Conservation (phyloP, 1,140 invertebrate species). For the Brevipalpus yothersi region DNA sequence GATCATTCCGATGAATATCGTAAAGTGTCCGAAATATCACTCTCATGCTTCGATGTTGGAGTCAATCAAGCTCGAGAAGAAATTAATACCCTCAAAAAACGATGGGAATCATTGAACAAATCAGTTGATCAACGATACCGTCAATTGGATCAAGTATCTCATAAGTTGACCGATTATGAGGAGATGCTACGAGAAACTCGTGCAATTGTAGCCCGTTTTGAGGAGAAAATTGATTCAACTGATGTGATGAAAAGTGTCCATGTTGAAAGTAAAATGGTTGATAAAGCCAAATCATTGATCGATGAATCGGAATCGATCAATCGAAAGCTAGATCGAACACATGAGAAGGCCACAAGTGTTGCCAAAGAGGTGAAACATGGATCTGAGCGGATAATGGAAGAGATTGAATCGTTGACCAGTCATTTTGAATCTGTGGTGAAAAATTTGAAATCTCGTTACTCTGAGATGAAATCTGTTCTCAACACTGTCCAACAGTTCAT, state of each 20-base stretch:
- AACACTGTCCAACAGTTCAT: background rate
- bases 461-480: background rate
- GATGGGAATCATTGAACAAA: background rate
- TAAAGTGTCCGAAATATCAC: background rate
- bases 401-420: background rate
- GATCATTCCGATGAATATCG: background rate
- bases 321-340: background rate
- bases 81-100: background rate
- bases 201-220: background rate
- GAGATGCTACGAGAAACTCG: background rate
- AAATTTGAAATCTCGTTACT: background rate
- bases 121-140: background rate
- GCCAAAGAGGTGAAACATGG: background rate
- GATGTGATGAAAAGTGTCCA: background rate
- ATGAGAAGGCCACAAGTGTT: background rate
- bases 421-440: background rate
- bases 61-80: background rate
- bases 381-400: background rate
- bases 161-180: background rate
- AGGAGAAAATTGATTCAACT: background rate
- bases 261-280: background rate
- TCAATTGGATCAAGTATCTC: background rate
- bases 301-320: background rate
- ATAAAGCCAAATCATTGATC: background rate
- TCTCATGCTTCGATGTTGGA: background rate